A percentile compares a stretch with the other conserved stretches of the same genome.
Evolutionary conservation across 2,113 vertebrate species (phyloP).

Genomic region (Alces alces): DNA sequence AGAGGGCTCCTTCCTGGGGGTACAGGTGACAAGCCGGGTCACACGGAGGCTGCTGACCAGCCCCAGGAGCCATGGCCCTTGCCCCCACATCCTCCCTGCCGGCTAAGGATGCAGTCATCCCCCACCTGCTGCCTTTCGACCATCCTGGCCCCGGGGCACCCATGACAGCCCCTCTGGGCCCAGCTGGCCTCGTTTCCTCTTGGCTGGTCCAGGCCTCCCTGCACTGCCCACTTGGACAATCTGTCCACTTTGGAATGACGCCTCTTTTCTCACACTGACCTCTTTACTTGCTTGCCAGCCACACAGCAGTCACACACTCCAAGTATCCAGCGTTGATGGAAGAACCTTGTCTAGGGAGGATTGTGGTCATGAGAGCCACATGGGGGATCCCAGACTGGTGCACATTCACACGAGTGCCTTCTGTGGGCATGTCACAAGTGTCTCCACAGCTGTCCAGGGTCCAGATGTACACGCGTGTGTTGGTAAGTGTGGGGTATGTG

Average conservation of each 20-base stretch:
- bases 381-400: not conserved
- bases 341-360: not conserved
- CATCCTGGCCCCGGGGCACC: not conserved
- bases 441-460: not conserved
- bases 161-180: not conserved
- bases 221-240: conserved; percentile 69
- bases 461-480: not conserved
- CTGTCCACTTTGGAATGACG: conserved; percentile 67
- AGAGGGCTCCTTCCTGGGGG: not conserved
- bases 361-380: not conserved
- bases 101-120: not conserved
- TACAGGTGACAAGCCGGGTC: not conserved
- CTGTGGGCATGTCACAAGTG: not conserved
- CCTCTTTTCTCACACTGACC: conserved; percentile 57
- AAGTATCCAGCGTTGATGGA: not conserved
- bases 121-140: not conserved
- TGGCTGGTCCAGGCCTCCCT: conserved; percentile 28
- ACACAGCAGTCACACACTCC: not conserved
- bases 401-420: accelerated
- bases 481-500: accelerated
- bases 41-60: not conserved
- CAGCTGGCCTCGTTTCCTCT: conserved; percentile 65
- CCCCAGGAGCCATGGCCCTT: not conserved
- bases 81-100: not conserved
- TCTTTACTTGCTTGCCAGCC: conserved; percentile 46